Conservation (phyloP, 2,888 invertebrate species). For the Cactoblastis cactorum region DNA sequence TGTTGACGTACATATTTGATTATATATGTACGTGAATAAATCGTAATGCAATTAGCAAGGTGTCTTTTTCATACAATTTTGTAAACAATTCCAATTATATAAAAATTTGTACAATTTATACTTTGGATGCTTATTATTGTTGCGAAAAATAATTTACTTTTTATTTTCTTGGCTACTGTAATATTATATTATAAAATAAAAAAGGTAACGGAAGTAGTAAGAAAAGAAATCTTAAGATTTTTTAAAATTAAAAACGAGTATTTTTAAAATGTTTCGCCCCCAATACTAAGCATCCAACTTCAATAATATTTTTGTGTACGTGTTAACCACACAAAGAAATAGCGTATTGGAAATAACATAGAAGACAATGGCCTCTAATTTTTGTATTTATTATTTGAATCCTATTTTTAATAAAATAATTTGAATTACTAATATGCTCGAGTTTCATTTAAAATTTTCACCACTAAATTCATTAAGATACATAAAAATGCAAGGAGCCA, state of each 20-base stretch:
- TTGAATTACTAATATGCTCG: constrained; percentile 46
- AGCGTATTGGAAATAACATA: constrained; percentile 28
- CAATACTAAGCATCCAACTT: not conserved
- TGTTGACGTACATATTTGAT: not conserved
- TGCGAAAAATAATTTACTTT: not conserved
- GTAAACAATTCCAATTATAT: not conserved
- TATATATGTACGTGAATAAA: not conserved
- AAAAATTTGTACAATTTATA: not conserved
- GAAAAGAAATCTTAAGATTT: no score
- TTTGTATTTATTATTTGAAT: constrained; percentile 69
- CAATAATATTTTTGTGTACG: constrained; percentile 47
- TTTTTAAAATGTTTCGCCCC: not conserved
- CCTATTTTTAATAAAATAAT: constrained; percentile 75
- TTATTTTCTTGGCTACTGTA: not conserved
- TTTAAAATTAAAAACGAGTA: no score
- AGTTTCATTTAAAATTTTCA: constrained; percentile 32
- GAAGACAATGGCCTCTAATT: constrained; percentile 53
- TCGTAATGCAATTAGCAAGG: not conserved
- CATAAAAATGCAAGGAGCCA: not conserved
- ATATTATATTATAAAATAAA: no score
- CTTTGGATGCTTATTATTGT: not conserved
- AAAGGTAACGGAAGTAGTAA: no score
- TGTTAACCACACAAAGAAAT: constrained; percentile 21
- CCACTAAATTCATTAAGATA: not conserved
- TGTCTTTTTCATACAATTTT: not conserved